Conservation (phyloP, 2,797 vertebrate species). For the Aselliscus stoliczkanus region DNA sequence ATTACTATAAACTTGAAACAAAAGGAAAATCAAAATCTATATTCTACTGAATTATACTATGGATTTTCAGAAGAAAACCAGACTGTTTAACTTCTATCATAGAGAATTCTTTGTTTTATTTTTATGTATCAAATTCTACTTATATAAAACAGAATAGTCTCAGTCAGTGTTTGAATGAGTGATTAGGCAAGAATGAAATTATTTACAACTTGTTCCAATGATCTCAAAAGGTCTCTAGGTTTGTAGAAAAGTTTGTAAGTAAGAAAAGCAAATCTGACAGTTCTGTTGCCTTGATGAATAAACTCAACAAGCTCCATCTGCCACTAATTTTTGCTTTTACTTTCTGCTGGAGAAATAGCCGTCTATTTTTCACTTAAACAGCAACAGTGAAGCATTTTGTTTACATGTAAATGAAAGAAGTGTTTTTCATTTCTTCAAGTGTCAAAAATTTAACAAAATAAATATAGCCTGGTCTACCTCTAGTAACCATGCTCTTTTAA, state of each 20-base stretch:
- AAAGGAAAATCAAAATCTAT: not conserved
- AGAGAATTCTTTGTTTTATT: not conserved
- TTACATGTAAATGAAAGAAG: conserved; percentile 19
- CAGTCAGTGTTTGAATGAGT: not conserved
- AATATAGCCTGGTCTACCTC: not conserved
- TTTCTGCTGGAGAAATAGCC: not conserved
- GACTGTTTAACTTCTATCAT: not conserved
- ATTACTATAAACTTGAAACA: not conserved
- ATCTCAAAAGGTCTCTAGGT: not conserved
- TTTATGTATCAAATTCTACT: not conserved
- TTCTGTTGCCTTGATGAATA: not conserved
- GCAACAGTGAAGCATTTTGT: not conserved
- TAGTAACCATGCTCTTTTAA: not conserved
- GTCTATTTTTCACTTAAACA: not conserved
- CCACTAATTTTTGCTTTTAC: conserved; percentile 7
- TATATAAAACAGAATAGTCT: not conserved
- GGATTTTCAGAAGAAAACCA: not conserved
- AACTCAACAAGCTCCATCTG: not conserved
- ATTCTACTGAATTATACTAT: not conserved
- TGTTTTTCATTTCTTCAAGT: conserved; percentile 12
- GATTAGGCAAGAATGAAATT: not conserved
- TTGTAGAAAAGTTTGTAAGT: not conserved
- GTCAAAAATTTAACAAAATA: conserved; percentile 9
- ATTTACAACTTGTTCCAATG: not conserved
- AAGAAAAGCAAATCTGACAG: not conserved